Conservation (phyloP, 2,113 vertebrate genomes). For the Tapirus terrestris region DNA sequence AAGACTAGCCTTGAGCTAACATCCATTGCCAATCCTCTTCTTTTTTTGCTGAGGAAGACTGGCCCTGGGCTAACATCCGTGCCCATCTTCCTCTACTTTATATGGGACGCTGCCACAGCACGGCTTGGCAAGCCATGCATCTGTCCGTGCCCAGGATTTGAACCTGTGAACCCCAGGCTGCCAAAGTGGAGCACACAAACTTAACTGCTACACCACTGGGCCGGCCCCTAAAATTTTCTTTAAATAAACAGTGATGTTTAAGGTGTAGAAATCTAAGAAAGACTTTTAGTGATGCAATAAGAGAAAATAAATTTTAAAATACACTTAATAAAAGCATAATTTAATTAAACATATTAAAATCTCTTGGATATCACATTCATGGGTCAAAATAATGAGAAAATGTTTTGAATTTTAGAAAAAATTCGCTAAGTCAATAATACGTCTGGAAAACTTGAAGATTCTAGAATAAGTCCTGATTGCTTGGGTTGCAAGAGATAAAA, state of each 20-base stretch:
- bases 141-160: no score
- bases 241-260: slow-evolving; percentile 77
- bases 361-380: slow-evolving; percentile 60
- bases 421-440: background rate
- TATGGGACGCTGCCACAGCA: no score
- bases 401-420: slow-evolving; percentile 2
- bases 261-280: slow-evolving; percentile 80
- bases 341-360: slow-evolving; percentile 69
- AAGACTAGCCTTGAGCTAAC: no score
- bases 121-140: no score
- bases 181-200: no score
- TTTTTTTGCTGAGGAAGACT: no score
- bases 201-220: no score
- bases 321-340: background rate
- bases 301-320: slow-evolving; percentile 58
- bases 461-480: background rate
- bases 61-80: no score
- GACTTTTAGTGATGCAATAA: slow-evolving; percentile 75
- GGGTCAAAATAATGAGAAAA: slow-evolving; percentile 53
- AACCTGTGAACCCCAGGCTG: no score
- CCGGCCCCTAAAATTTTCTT: slow-evolving; percentile 58
- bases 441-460: background rate
- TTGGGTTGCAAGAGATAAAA: background rate
- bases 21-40: no score
- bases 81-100: no score